Evolutionary conservation across 2,113 vertebrate species (phyloP).

Genomic region (Hyperopisus bebe): DNA sequence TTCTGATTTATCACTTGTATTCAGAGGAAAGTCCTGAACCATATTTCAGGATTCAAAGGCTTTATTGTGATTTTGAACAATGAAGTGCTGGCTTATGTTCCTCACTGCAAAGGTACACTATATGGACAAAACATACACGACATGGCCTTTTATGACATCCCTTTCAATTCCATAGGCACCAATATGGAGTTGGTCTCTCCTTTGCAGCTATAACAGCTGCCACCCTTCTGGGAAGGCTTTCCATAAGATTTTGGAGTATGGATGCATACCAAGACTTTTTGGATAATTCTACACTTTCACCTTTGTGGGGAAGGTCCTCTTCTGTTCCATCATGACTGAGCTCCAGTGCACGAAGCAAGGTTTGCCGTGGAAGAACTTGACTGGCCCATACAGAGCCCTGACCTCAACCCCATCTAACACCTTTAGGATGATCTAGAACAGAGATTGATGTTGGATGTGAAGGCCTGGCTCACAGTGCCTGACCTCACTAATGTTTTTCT

Average conservation of each 20-base stretch:
- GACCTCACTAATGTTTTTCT: neutral
- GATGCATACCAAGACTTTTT: neutral
- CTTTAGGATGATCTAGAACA: no score
- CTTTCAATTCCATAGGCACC: neutral
- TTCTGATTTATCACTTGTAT: neutral
- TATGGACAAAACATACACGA: neutral
- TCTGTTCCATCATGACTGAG: no score
- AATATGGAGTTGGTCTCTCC: neutral
- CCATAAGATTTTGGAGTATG: neutral
- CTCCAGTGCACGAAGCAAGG: no score
- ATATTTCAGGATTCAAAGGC: neutral
- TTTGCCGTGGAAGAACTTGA: no score
- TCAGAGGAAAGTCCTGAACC: neutral
- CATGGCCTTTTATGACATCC: neutral
- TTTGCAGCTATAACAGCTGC: neutral
- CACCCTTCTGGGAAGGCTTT: neutral
- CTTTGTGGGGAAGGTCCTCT: no score
- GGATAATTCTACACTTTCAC: neutral
- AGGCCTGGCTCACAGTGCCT: neutral
- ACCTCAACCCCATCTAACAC: no score
- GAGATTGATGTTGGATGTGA: no score
- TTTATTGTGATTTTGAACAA: neutral
- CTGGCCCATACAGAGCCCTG: no score
- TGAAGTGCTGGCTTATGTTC: neutral
- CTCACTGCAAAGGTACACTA: neutral